Evolutionary conservation across 2,797 vertebrate species (phyloP).

Genomic region (Myripristis murdjan): DNA sequence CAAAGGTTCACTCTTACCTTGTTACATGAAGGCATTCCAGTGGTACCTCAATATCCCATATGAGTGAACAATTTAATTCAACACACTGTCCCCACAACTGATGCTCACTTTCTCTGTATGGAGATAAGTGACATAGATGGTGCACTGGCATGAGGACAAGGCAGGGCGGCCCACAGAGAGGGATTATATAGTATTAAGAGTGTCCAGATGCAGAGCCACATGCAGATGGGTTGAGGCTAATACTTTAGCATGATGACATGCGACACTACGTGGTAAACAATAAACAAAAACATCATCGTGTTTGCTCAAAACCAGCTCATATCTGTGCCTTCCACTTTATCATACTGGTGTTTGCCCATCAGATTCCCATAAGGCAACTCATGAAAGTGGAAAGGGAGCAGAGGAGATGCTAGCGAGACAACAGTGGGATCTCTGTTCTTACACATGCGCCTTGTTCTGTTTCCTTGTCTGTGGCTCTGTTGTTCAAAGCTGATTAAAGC

Average conservation of each 20-base stretch:
- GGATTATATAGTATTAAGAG: constrained; percentile 84
- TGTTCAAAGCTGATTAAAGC: constrained; percentile 82
- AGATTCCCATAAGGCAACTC: neutral
- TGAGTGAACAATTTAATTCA: constrained; percentile 8
- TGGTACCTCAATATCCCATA: constrained; percentile 29
- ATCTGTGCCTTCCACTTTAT: neutral
- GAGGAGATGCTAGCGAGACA: constrained; percentile 2
- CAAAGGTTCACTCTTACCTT: constrained; percentile 64
- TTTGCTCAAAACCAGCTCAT: constrained; percentile 20
- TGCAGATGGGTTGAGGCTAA: constrained; percentile 68
- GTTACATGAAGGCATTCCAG: neutral
- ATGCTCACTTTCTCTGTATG: constrained; percentile 54
- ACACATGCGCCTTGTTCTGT: constrained; percentile 42
- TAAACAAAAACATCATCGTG: constrained; percentile 33
- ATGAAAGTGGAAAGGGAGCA: constrained; percentile 4
- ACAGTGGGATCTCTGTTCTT: constrained; percentile 41
- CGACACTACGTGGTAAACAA: constrained; percentile 43
- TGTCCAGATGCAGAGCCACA: constrained; percentile 79
- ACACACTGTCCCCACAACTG: constrained; percentile 27
- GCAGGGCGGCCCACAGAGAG: constrained; percentile 60
- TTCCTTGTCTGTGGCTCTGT: constrained; percentile 57
- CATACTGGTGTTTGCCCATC: constrained; percentile 6
- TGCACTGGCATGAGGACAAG: constrained; percentile 64
- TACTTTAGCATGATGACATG: constrained; percentile 67
- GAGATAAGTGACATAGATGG: constrained; percentile 63